Conservation (phyloP, 2,797 vertebrate genomes). For the Schizothorax lantsangensis region DNA sequence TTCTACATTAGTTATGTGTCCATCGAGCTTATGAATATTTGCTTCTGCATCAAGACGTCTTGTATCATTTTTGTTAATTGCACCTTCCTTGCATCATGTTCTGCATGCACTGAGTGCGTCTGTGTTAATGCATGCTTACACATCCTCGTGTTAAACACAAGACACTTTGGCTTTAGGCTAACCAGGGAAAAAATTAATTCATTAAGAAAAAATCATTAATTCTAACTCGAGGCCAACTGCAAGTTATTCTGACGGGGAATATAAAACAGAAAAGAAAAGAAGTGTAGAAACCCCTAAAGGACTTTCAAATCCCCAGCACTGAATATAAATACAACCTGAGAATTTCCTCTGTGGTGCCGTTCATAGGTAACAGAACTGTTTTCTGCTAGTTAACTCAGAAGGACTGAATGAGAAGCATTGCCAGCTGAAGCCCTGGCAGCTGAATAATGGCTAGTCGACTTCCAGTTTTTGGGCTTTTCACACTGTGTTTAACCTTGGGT, state of each 20-base stretch:
- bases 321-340: conserved; percentile 13
- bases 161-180: conserved; percentile 79
- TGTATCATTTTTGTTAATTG: conserved; percentile 47
- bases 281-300: conserved; percentile 52
- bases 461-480: background rate
- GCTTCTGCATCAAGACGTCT: conserved; percentile 30
- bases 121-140: conserved; percentile 45
- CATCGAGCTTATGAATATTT: conserved; percentile 2
- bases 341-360: conserved; percentile 30
- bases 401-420: background rate
- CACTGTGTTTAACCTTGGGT: background rate
- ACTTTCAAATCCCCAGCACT: conserved; percentile 34
- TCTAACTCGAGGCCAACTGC: conserved; percentile 83
- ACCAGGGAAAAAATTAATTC: conserved; percentile 81
- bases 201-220: conserved; percentile 86
- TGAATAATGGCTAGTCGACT: background rate
- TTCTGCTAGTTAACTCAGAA: background rate
- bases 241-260: conserved; percentile 81
- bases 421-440: background rate
- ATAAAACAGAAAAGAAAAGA: conserved; percentile 70
- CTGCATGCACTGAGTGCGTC: conserved; percentile 23
- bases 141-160: conserved; percentile 80
- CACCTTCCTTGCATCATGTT: conserved; percentile 56
- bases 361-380: background rate
- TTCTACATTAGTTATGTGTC: background rate